Evolutionary conservation across 2,888 invertebrate genomes (phyloP).

Genomic region (Ametastegia equiseti): DNA sequence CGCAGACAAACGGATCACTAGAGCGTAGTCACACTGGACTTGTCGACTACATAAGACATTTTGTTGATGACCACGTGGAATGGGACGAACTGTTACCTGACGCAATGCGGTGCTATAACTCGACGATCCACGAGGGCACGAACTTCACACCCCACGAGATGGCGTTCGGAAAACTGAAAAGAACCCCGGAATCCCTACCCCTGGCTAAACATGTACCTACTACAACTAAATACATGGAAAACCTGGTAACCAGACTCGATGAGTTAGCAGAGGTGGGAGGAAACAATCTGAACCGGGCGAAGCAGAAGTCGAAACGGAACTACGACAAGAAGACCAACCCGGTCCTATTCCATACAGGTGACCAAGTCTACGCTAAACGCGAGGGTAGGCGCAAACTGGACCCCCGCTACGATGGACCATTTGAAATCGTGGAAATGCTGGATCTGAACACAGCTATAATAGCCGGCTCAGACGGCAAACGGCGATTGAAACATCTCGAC

Average conservation of each 20-base stretch:
- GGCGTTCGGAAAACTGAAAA: not conserved
- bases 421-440: not conserved
- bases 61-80: not conserved
- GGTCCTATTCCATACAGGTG: not conserved
- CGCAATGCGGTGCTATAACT: not conserved
- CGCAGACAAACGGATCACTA: not conserved
- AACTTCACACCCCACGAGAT: conserved; percentile 1
- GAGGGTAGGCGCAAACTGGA: not conserved
- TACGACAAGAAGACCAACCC: not conserved
- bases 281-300: not conserved
- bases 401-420: not conserved
- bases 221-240: not conserved
- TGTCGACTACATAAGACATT: not conserved
- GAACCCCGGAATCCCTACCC: not conserved
- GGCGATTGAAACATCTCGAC: not conserved
- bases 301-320: not conserved
- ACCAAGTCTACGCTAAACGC: not conserved
- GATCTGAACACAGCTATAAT: conserved; percentile 14
- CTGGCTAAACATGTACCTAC: not conserved
- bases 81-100: not conserved
- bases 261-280: not conserved
- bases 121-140: not conserved
- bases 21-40: not conserved
- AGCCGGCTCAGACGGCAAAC: not conserved
- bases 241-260: not conserved